Conservation (phyloP, 2,888 invertebrate species). For the Rhingia campestris region DNA sequence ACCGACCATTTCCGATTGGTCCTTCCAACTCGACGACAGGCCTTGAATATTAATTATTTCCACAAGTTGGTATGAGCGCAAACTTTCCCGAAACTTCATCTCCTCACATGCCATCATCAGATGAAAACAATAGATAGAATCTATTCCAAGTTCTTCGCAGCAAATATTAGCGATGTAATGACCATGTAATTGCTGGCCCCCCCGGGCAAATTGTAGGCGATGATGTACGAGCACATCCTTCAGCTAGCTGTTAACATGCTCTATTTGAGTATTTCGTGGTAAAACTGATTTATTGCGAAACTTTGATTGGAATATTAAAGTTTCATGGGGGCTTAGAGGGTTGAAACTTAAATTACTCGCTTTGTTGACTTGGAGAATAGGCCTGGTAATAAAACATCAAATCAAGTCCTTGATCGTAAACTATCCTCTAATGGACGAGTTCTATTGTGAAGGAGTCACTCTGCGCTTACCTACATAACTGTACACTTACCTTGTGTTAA, state of each 20-base stretch:
- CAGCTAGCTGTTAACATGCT: conserved; percentile 42
- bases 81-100: conserved; percentile 18
- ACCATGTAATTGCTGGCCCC: conserved; percentile 62
- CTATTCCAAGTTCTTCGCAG: conserved; percentile 18
- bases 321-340: conserved; percentile 44
- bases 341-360: conserved; percentile 38
- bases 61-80: conserved; percentile 9
- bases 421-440: conserved; percentile 7
- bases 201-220: conserved; percentile 50
- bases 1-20: conserved; percentile 13
- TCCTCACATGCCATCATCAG: conserved; percentile 32
- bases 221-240: conserved; percentile 44
- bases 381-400: background rate
- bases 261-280: conserved; percentile 1
- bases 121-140: conserved; percentile 44
- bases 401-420: background rate
- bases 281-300: conserved; percentile 62
- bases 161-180: conserved; percentile 68
- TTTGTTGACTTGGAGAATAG: background rate
- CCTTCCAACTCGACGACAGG: conserved; percentile 14
- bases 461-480: background rate
- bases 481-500: conserved; percentile 29
- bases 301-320: conserved; percentile 67
- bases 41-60: conserved; percentile 63
- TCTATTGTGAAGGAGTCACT: background rate